These are phyloP conservation scores for Anthonomus grandis DNA, from an alignment of 1,140 invertebrate genomes.

Conservation along the genomic window DNA sequence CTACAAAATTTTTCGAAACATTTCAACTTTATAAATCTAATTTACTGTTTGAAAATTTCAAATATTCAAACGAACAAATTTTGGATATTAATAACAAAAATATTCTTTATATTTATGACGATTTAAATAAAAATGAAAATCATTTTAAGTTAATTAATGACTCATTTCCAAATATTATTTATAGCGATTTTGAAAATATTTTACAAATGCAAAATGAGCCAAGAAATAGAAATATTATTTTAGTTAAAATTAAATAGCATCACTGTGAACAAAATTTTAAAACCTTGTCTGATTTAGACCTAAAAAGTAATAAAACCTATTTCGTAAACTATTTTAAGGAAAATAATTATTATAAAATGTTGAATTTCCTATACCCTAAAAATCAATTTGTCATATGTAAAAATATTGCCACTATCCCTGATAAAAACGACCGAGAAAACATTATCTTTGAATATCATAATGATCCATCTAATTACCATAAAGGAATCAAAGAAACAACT, in stretches of 20 bases:
- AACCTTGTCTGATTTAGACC: background rate
- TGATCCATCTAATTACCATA: background rate
- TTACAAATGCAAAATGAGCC: background rate
- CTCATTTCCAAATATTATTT: background rate
- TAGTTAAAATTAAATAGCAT: background rate
- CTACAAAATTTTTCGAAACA: background rate
- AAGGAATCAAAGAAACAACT: too few species aligned
- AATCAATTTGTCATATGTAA: conserved; percentile 4
- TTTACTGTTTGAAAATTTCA: background rate
- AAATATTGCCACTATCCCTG: conserved; percentile 6
- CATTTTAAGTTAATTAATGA: background rate
- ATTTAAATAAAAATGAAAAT: background rate
- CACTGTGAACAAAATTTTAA: background rate
- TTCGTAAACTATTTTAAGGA: conserved; percentile 9
- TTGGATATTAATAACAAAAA: too few species aligned
- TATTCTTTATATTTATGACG: conserved; percentile 1
- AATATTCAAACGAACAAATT: conserved; percentile 2
- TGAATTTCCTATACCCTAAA: background rate
- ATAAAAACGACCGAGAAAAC: conserved; percentile 6
- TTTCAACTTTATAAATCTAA: background rate
- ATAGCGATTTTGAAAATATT: background rate
- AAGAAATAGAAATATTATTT: background rate
- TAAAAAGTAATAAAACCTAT: conserved; percentile 2
- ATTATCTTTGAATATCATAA: conserved; percentile 3
- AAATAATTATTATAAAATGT: conserved; percentile 10